Base-by-base conservation (phyloP, 2,113 vertebrate species). In the Ramphastos sulfuratus region DNA sequence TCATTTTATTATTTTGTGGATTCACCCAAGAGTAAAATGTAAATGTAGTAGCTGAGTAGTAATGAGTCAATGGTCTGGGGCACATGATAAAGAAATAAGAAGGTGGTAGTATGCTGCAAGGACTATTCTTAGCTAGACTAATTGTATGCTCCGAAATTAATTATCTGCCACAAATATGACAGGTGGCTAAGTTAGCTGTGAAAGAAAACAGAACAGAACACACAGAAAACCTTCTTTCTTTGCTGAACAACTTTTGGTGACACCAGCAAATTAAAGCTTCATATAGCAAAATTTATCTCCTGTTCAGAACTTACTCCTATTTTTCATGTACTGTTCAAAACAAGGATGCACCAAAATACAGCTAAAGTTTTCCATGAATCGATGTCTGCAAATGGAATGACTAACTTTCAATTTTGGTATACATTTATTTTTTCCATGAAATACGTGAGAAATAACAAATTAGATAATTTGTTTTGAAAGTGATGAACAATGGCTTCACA, bases 11-110 rank as follows among this genome's bases (percentile, higher is more conserved):
- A 82, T 95, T 96, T 95, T 92, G 85, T 93, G 93, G 90, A 96
- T 95, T 95, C 94, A 93, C 82, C 86, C 94, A 95, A 96, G 95
- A 97, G 95, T 96, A 94, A 97, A 97, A 98, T 95, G 91, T 91
- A 97, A 97, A 97, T 95, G 95, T 85, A 97, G 95, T 94, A 92
- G 94, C 96, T 93, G 75, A 92, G 83, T 95, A 97, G 85, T 96
- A 97, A 97, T 96, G 93, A 97, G 85, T 93, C 90, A 95, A 87
- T 85, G 86, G 86, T 59, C 84, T 89, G 70, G 81, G 79, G 90
- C 90, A 42, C 89, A 75, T 81, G 94, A 97, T 95, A 96, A 95
- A 97, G 95, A 87, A 96, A 91, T 85, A 96, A 97, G 94, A 96
- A 93, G 91, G 96, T 92, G 76, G 82, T 90, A 85, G 39, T 56